Evolutionary conservation across 2,113 vertebrate species (phyloP).

Genomic region (Arvicanthis niloticus): DNA sequence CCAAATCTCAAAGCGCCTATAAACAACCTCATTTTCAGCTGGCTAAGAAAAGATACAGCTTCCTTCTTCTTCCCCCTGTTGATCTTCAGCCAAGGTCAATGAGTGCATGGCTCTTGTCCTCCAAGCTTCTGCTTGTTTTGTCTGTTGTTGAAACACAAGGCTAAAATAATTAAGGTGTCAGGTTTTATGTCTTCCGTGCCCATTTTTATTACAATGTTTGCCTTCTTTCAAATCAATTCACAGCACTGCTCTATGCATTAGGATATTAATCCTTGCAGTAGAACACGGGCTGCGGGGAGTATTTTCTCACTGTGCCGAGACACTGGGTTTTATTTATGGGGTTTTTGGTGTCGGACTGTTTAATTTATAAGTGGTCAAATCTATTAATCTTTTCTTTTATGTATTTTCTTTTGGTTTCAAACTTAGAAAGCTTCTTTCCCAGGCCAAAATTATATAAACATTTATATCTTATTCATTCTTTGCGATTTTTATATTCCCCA

Average conservation of each 20-base stretch:
- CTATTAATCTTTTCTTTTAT: slow-evolving; percentile 61
- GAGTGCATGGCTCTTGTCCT: neutral
- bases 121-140: neutral
- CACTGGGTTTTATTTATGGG: slow-evolving; percentile 67
- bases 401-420: slow-evolving; percentile 38
- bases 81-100: neutral
- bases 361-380: slow-evolving; percentile 57
- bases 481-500: neutral
- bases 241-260: slow-evolving; percentile 23
- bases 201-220: slow-evolving; percentile 45
- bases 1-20: neutral
- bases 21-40: neutral
- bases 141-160: slow-evolving; percentile 32
- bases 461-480: slow-evolving; percentile 39
- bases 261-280: slow-evolving; percentile 63
- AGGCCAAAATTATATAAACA: slow-evolving; percentile 46
- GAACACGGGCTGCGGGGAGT: neutral
- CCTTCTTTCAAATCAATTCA: slow-evolving; percentile 65
- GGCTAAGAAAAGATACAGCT: neutral
- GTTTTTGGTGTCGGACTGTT: slow-evolving; percentile 62
- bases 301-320: slow-evolving; percentile 46
- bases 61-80: neutral
- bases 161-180: slow-evolving; percentile 61
- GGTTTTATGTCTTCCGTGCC: slow-evolving; percentile 3
- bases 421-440: slow-evolving; percentile 56